Evolutionary conservation across 2,888 invertebrate genomes (phyloP).

Genomic region (Bhutanitis thaidina): DNA sequence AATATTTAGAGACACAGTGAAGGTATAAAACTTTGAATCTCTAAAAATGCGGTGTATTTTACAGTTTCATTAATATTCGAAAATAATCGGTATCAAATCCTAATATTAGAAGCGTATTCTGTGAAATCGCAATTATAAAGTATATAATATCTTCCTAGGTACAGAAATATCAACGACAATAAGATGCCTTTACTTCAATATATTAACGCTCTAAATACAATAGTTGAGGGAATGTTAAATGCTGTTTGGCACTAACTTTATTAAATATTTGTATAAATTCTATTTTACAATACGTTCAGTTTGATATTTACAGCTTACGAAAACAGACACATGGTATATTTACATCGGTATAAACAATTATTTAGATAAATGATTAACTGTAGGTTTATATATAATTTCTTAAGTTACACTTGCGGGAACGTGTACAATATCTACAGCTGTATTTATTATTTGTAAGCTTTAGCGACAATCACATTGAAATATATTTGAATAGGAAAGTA

Average conservation of each 20-base stretch:
- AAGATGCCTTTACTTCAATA: slow-evolving; percentile 12
- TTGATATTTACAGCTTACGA: slow-evolving; percentile 71
- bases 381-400: slow-evolving; percentile 33
- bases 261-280: slow-evolving; percentile 63
- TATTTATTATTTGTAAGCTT: slow-evolving; percentile 41
- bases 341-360: slow-evolving; percentile 48
- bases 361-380: slow-evolving; percentile 28
- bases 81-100: slow-evolving; percentile 39
- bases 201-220: slow-evolving; percentile 44
- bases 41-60: slow-evolving; percentile 7
- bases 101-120: slow-evolving; percentile 57
- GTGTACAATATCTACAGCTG: slow-evolving; percentile 62
- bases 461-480: slow-evolving; percentile 45
- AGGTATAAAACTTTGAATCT: slow-evolving; percentile 18
- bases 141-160: slow-evolving; percentile 28
- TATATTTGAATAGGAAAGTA: slow-evolving; percentile 32
- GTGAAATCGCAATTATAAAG: slow-evolving; percentile 41
- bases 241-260: slow-evolving; percentile 77
- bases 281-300: slow-evolving; percentile 64
- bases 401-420: slow-evolving; percentile 41
- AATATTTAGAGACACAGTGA: background rate
- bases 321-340: slow-evolving; percentile 47
- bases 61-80: slow-evolving; percentile 14
- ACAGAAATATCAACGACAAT: slow-evolving; percentile 22
- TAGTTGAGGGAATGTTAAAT: slow-evolving; percentile 57